Evolutionary conservation across 2,888 invertebrate species (phyloP).

Genomic region (Eumacrocentrus americanus): DNA sequence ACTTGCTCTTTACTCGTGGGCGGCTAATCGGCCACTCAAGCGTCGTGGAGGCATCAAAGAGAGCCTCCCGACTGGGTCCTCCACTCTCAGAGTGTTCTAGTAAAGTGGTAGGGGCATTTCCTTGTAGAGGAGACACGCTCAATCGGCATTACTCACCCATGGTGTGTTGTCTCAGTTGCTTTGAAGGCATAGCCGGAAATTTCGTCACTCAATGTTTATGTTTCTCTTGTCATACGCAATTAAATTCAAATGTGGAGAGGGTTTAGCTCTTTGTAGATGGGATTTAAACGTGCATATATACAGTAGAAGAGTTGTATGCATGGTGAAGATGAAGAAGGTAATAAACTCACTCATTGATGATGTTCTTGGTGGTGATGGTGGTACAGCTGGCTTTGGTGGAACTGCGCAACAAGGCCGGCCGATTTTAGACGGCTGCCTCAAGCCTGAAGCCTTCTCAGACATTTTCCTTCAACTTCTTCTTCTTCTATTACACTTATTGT

Average conservation of each 20-base stretch:
- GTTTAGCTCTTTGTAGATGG: too few species aligned
- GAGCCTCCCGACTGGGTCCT: conserved; percentile 4
- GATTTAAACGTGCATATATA: too few species aligned
- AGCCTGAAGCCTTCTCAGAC: conserved; percentile 66
- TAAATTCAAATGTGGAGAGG: neutral
- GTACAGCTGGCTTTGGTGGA: conserved; percentile 72
- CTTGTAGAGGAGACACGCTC: conserved; percentile 20
- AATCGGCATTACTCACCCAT: conserved; percentile 24
- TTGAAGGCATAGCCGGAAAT: neutral
- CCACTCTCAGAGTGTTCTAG: conserved; percentile 8
- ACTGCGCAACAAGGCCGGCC: conserved; percentile 70
- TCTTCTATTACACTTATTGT: conserved; percentile 12
- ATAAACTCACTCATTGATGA: conserved; percentile 37
- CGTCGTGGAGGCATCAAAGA: conserved; percentile 22
- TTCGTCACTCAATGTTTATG: conserved; percentile 13
- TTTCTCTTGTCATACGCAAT: neutral
- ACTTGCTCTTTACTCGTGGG: conserved; percentile 29
- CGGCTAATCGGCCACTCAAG: conserved; percentile 37
- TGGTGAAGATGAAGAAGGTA: neutral
- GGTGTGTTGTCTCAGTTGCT: neutral
- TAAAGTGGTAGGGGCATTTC: conserved; percentile 20
- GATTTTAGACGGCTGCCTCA: conserved; percentile 72
- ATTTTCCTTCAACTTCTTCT: conserved; percentile 40
- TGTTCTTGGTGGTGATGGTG: conserved; percentile 63
- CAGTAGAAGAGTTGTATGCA: too few species aligned